These are phyloP conservation scores for Palythoa caribaeorum DNA, from an alignment of 92 coral and sea anemone species.

Conservation along the genomic window DNA sequence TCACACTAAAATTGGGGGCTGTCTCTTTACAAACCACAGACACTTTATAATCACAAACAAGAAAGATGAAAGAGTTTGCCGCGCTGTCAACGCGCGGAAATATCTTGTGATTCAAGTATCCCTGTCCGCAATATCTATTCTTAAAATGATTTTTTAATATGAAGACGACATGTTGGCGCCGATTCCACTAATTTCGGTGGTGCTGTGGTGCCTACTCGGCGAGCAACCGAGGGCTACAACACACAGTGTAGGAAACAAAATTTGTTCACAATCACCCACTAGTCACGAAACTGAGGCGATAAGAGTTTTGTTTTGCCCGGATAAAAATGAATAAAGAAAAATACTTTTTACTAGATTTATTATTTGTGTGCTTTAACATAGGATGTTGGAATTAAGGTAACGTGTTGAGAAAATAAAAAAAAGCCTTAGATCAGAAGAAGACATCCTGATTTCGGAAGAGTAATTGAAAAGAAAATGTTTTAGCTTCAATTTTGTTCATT, in stretches of 20 bases:
- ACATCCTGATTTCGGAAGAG: background rate
- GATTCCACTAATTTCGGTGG: constrained; percentile 42
- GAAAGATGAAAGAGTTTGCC: constrained; percentile 78
- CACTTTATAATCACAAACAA: constrained; percentile 72
- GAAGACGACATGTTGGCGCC: constrained; percentile 49
- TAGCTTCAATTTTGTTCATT: constrained; percentile 20
- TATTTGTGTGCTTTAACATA: background rate
- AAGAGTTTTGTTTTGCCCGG: background rate
- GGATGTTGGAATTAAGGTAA: background rate
- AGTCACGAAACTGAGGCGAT: background rate
- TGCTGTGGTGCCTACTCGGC: constrained; percentile 36
- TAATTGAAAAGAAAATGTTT: constrained; percentile 14
- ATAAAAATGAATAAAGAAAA: background rate
- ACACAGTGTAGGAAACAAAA: constrained; percentile 7
- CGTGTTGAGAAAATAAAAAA: background rate
- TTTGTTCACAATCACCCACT: constrained; percentile 20
- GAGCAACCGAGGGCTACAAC: constrained; percentile 28
- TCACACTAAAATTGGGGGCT: constrained; percentile 72
- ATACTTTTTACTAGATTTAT: background rate
- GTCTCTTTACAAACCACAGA: constrained; percentile 67
- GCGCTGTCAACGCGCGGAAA: constrained; percentile 94
- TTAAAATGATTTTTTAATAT: constrained; percentile 45
- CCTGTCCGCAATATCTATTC: constrained; percentile 48
- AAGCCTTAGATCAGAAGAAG: background rate
- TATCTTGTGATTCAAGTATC: constrained; percentile 85